phyloP scores from a whole-genome alignment of 2,113 vertebrate species.

The Blennius ocellaris region DNA sequence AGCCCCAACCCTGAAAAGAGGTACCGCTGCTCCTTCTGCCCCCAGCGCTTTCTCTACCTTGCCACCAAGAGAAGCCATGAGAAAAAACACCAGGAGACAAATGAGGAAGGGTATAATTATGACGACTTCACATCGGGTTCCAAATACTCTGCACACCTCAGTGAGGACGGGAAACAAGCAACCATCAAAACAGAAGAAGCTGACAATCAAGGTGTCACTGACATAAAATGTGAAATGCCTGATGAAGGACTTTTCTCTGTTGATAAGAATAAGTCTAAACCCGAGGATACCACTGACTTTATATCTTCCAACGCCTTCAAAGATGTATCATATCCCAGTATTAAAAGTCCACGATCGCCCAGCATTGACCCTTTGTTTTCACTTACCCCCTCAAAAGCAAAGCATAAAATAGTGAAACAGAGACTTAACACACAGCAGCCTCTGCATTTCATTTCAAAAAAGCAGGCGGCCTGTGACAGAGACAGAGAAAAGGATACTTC shows the following conservation, averaged over 20 bases:
- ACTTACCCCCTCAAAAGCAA: slow-evolving; percentile 57
- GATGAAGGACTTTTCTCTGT: slow-evolving; percentile 47
- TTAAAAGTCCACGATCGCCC: slow-evolving; percentile 60
- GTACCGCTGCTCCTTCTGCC: slow-evolving; percentile 95
- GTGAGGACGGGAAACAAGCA: slow-evolving; percentile 89
- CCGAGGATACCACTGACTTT: slow-evolving; percentile 63
- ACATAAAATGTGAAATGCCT: slow-evolving; percentile 60
- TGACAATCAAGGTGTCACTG: slow-evolving; percentile 43
- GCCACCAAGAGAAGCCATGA: slow-evolving; percentile 97
- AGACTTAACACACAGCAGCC: slow-evolving; percentile 43
- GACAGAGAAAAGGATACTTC: slow-evolving; percentile 49
- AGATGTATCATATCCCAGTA: slow-evolving; percentile 53
- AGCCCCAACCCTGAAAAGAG: slow-evolving; percentile 94
- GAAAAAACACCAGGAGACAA: slow-evolving; percentile 89
- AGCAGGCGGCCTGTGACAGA: slow-evolving; percentile 30
- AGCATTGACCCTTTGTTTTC: slow-evolving; percentile 50
- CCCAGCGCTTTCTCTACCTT: slow-evolving; percentile 95
- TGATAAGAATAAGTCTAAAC: slow-evolving; percentile 64
- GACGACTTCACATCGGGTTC: slow-evolving; percentile 88
- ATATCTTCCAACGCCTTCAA: slow-evolving; percentile 62
- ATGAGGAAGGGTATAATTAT: slow-evolving; percentile 84
- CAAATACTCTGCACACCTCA: slow-evolving; percentile 88
- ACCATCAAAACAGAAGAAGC: slow-evolving; percentile 82
- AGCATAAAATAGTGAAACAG: slow-evolving; percentile 72
- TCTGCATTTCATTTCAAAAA: slow-evolving; percentile 57